These are phyloP conservation scores for Murina feae DNA, from an alignment of 2,113 vertebrate genomes.

Conservation along the genomic window DNA sequence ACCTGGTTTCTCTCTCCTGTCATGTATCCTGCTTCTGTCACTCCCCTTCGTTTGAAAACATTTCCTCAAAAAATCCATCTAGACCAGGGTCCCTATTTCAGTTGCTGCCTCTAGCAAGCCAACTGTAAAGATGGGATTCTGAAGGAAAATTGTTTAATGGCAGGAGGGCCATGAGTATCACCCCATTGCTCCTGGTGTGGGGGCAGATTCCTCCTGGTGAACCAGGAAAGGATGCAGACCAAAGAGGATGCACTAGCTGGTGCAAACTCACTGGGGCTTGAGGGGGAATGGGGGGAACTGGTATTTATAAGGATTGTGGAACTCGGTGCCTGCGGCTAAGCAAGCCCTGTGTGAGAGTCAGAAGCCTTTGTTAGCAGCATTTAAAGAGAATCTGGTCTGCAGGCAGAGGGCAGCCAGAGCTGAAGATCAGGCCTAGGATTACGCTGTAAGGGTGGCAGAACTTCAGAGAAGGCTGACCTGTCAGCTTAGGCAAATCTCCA, in stretches of 20 bases:
- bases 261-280: not conserved
- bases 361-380: not conserved
- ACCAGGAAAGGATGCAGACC: not conserved
- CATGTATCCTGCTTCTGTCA: not conserved
- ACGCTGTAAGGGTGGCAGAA: not conserved
- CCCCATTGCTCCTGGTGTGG: too few relatives aligned
- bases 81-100: not conserved
- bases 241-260: not conserved
- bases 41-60: not conserved
- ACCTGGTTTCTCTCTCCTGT: not conserved
- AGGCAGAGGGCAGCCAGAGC: not conserved
- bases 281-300: not conserved
- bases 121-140: not conserved
- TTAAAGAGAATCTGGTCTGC: not conserved
- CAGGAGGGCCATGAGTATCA: not conserved
- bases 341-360: not conserved
- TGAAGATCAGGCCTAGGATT: not conserved
- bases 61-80: not conserved
- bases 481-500: not conserved
- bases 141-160: not conserved
- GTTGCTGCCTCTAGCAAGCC: not conserved
- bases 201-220: not conserved
- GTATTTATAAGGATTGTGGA: not conserved
- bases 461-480: not conserved
- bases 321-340: not conserved